Base-by-base conservation (phyloP, 2,113 vertebrate genomes). In the Dipodomys ordii region DNA sequence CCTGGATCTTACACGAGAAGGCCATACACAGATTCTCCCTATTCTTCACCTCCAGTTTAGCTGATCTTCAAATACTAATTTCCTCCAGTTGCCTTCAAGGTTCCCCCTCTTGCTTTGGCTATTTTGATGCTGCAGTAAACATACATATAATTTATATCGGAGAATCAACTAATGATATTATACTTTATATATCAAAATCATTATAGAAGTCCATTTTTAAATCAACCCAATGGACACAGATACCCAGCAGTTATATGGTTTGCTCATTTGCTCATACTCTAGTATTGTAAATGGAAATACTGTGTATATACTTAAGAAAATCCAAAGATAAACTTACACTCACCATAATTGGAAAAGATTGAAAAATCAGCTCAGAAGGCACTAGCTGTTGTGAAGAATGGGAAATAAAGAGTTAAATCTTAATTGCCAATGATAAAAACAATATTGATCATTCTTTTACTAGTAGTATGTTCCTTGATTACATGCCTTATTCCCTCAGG, bases 301-400 rank as follows among this genome's bases (percentile, higher is more conserved):
- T 69, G 19, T 69, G 11, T 20, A 1, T 1, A 20, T 18, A 32
- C 32, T 25, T 25, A 57, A 83, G 10, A 68, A 67, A 44, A 10
- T 64, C 60, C 39, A 68, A 83, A 71, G 35, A 57, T 57, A 57
- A 16, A 84, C 46, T 57, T 57, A 71, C 30, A 71, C 8, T 9
- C 71, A 69, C 20, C n/a, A 4, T 4, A 12, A 25, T 1, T 53
- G 7, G 28, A 32, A 7, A 8, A 53, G 65, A 19, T 25, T 53
- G 2, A 25, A 53, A 0, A 53, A 84, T 3, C 2, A 53, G 0
- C 6, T 30, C 30, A 7, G 2, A 0, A 9, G 44, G 1, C 7
- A 23, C 13, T 4, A 25, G 28, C 46, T 71, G 30, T 15, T 71
- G 67, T 27, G 12, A n/a, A 57, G 19, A 53, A 13, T 84, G 67